These are phyloP conservation scores for Anniella stebbinsi DNA, from an alignment of 2,797 vertebrate species.

Conservation along the genomic window DNA sequence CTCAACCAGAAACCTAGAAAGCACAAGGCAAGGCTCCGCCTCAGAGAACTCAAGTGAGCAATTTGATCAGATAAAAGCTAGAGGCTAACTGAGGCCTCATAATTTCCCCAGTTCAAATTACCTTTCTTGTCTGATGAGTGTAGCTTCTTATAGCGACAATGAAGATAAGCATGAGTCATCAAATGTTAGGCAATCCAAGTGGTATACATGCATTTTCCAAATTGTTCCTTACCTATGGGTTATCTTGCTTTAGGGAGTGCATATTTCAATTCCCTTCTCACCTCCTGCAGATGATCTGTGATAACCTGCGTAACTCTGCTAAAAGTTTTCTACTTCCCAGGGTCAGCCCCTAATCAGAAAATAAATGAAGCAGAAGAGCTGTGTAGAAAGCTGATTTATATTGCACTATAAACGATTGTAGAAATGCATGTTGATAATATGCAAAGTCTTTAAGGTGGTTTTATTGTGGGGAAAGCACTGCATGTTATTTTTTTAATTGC, in stretches of 20 bases:
- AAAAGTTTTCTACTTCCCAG: background rate
- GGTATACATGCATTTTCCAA: background rate
- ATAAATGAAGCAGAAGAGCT: constrained; percentile 3
- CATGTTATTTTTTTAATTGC: constrained; percentile 22
- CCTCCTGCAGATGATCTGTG: background rate
- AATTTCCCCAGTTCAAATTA: background rate
- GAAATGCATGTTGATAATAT: constrained; percentile 14
- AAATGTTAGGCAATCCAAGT: background rate
- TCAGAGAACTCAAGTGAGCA: background rate
- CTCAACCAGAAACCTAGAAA: background rate
- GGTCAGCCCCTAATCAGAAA: background rate
- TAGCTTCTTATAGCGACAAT: too few relatives aligned
- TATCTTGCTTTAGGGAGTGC: background rate
- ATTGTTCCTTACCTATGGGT: background rate
- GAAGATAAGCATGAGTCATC: background rate
- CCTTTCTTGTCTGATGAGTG: background rate
- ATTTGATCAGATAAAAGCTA: background rate
- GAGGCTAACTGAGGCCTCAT: background rate
- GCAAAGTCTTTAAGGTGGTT: constrained; percentile 1
- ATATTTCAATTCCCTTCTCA: background rate
- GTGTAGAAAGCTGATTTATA: constrained; percentile 6
- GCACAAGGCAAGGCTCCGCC: too few relatives aligned
- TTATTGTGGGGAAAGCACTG: background rate
- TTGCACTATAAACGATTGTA: background rate
- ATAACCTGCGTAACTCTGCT: background rate